Conservation (phyloP, 2,888 invertebrate species). For the Cancer borealis region DNA sequence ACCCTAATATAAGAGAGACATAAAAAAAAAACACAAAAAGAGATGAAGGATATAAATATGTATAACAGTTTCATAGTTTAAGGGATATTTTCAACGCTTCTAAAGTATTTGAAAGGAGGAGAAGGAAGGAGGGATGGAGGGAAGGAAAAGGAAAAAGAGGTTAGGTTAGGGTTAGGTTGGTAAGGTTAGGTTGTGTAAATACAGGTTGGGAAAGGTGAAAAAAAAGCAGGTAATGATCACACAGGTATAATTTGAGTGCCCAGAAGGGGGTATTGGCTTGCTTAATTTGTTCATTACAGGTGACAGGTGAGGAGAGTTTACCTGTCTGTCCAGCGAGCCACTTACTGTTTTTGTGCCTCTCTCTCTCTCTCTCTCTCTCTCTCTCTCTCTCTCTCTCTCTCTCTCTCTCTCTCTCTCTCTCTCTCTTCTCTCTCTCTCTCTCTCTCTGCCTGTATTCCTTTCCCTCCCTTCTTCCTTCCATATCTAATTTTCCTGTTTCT, state of each 20-base stretch:
- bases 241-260: neutral
- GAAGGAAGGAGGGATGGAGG: neutral
- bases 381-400: neutral
- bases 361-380: too few relatives aligned
- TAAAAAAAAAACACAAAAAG: neutral
- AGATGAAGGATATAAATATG: neutral
- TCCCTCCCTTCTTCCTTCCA: neutral
- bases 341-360: too few relatives aligned
- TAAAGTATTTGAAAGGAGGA: neutral
- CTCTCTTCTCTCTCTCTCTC: neutral
- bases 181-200: too few relatives aligned
- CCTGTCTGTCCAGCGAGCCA: too few relatives aligned
- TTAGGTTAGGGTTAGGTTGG: too few relatives aligned
- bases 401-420: conserved; percentile 11
- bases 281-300: neutral
- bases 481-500: neutral
- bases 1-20: neutral
- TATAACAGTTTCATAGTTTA: neutral
- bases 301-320: neutral
- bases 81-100: too few relatives aligned
- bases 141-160: neutral
- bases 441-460: neutral
- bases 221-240: neutral
- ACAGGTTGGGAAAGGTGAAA: neutral
- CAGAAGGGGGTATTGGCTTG: neutral